phyloP scores from a whole-genome alignment of 2,797 vertebrate genomes.

The Tiaroga cobitis region DNA sequence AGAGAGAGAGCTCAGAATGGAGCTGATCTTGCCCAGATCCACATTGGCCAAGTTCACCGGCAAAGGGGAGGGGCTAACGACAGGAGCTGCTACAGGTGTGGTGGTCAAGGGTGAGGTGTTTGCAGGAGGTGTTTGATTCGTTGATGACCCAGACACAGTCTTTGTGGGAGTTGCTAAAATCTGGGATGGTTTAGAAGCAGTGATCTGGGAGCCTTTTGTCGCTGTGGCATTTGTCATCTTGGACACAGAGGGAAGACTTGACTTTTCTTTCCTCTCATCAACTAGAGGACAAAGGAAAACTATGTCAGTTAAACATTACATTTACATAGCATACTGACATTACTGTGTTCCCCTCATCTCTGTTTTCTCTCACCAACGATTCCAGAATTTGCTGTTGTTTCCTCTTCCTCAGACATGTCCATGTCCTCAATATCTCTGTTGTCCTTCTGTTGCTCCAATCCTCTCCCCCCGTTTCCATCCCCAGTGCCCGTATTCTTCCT shows the following conservation, averaged over 20 bases:
- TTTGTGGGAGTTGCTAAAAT: conserved; percentile 64
- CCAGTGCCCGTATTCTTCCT: conserved; percentile 63
- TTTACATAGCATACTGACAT: conserved; percentile 9
- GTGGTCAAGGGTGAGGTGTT: conserved; percentile 44
- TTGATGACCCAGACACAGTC: conserved; percentile 57
- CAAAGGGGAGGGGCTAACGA: conserved; percentile 63
- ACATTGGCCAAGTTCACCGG: conserved; percentile 93
- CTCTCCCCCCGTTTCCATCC: conserved; percentile 72
- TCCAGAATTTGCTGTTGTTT: conserved; percentile 51
- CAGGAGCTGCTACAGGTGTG: conserved; percentile 62
- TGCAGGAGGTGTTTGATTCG: conserved; percentile 40
- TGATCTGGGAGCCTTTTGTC: conserved; percentile 40
- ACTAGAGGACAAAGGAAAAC: conserved; percentile 64
- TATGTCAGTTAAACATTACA: conserved; percentile 5
- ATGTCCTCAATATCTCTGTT: conserved; percentile 91
- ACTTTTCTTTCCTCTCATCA: conserved; percentile 86
- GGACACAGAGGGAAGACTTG: conserved; percentile 54
- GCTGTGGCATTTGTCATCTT: conserved; percentile 66
- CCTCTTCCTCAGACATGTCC: conserved; percentile 94
- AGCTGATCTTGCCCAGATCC: conserved; percentile 98
- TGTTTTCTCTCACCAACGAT: conserved; percentile 74
- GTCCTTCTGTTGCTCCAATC: conserved; percentile 75
- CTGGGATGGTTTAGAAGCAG: conserved; percentile 55
- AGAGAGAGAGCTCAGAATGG: conserved; percentile 93
- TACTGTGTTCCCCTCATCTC: background rate